Percentiles rank a stretch among this genome's conserved stretches.
Evolutionary conservation across 2,113 vertebrate genomes (phyloP).

Genomic region (Nycticryphes semicollaris): DNA sequence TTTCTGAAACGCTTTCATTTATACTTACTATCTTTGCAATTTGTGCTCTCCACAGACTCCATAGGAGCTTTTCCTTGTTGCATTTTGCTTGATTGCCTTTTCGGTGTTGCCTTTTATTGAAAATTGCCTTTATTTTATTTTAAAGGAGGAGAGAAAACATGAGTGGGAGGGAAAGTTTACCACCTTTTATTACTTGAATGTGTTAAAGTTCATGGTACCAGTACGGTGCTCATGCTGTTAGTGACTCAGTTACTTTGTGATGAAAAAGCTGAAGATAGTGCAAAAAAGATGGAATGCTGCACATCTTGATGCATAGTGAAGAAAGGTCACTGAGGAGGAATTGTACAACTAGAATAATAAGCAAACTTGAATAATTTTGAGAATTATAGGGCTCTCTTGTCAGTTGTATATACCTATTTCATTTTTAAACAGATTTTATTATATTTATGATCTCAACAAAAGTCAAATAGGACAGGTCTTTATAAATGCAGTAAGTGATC

Average conservation of each 20-base stretch:
- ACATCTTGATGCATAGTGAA: background rate
- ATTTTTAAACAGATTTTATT: background rate
- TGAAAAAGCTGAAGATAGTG: background rate
- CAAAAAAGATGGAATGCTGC: background rate
- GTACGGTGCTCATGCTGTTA: background rate
- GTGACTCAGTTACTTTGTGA: background rate
- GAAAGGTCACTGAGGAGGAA: background rate
- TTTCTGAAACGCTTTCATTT: background rate
- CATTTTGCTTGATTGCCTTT: background rate
- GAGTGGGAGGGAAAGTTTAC: background rate
- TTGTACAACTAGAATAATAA: background rate
- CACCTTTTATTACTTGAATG: background rate
- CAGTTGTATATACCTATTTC: background rate
- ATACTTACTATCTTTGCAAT: background rate
- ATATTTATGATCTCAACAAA: background rate
- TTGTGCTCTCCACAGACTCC: fast-evolving
- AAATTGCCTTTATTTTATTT: background rate
- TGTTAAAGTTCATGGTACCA: background rate
- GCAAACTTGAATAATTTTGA: background rate
- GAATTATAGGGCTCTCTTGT: background rate
- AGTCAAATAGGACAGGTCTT: background rate
- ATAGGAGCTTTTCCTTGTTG: background rate
- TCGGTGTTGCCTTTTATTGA: background rate
- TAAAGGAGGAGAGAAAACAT: background rate
- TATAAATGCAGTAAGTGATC: background rate